Evolutionary conservation across 2,888 invertebrate species (phyloP).

Genomic region (Eretmocerus hayati): DNA sequence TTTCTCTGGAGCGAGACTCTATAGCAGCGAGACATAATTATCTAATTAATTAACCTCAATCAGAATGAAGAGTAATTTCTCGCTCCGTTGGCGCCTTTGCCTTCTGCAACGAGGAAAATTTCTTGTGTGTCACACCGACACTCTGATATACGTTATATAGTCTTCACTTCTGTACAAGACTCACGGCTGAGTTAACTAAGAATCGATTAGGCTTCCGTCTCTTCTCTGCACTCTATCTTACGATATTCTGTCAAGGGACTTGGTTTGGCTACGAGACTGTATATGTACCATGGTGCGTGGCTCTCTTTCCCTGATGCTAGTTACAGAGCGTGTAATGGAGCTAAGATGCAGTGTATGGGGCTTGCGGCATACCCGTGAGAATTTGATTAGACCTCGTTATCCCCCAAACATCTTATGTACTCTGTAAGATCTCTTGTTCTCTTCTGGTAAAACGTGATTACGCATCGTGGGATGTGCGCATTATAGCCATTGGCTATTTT

Average conservation of each 20-base stretch:
- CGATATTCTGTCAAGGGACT: not conserved
- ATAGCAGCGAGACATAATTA: slow-evolving; percentile 41
- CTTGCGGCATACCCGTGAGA: slow-evolving; percentile 7
- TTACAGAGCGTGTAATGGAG: slow-evolving; percentile 19
- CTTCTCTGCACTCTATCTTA: not conserved
- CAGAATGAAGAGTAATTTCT: slow-evolving; percentile 49
- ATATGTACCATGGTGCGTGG: not conserved
- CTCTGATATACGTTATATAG: too few relatives aligned
- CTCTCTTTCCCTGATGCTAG: slow-evolving; percentile 20
- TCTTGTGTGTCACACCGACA: slow-evolving; percentile 46
- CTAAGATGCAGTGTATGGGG: not conserved
- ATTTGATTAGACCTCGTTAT: slow-evolving; percentile 12
- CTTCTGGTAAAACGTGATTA: too few relatives aligned
- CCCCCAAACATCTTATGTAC: too few relatives aligned
- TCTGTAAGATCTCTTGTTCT: too few relatives aligned
- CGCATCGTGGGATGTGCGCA: too few relatives aligned
- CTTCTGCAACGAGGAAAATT: slow-evolving; percentile 40
- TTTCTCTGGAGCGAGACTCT: slow-evolving; percentile 3
- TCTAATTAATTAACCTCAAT: slow-evolving; percentile 49
- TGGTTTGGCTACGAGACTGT: too few relatives aligned
- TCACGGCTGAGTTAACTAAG: slow-evolving; percentile 46
- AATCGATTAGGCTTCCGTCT: slow-evolving; percentile 41
- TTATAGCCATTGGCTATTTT: too few relatives aligned
- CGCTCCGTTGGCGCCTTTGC: slow-evolving; percentile 45
- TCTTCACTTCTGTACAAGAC: too few relatives aligned